A percentile compares a stretch with the other conserved stretches of the same genome.
These are phyloP conservation scores for Telenomus remus DNA, from an alignment of 1,140 invertebrate genomes.

Conservation along the genomic window DNA sequence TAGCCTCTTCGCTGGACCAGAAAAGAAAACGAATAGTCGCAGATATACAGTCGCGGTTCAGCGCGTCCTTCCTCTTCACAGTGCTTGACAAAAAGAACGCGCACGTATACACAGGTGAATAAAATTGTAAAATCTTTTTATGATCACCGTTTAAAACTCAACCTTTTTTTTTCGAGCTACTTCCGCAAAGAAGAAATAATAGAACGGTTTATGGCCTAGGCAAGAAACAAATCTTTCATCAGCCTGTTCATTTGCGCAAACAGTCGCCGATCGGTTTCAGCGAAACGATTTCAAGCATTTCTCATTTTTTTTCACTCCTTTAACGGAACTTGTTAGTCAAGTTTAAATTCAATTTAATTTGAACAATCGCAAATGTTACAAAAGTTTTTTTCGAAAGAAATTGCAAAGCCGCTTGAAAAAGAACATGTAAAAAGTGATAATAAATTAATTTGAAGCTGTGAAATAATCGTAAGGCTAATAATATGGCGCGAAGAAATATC, in stretches of 20 bases:
- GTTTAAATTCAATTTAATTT: too few species aligned
- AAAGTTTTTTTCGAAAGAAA: too few species aligned
- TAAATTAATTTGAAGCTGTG: too few species aligned
- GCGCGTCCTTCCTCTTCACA: conserved; percentile 26
- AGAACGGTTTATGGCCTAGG: conserved; percentile 13
- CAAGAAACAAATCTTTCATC: conserved; percentile 33
- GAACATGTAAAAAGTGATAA: conserved; percentile 1
- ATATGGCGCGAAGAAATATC: not conserved
- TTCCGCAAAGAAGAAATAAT: conserved; percentile 20
- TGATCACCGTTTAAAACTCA: not conserved
- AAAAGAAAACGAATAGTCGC: conserved; percentile 52
- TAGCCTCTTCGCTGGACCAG: conserved; percentile 65
- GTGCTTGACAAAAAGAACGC: conserved; percentile 48
- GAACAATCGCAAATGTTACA: too few species aligned
- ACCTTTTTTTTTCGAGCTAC: not conserved
- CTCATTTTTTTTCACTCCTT: too few species aligned
- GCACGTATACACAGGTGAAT: conserved; percentile 36
- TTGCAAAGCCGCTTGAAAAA: too few species aligned
- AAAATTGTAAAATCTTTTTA: not conserved
- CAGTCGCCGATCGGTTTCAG: conserved; percentile 3
- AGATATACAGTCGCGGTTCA: conserved; percentile 8
- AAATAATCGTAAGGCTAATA: too few species aligned
- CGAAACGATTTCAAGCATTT: not conserved
- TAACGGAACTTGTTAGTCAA: too few species aligned
- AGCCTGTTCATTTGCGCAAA: conserved; percentile 24